These are phyloP conservation scores for Ceraclea dissimilis DNA, from an alignment of 2,888 invertebrate genomes.

Conservation along the genomic window DNA sequence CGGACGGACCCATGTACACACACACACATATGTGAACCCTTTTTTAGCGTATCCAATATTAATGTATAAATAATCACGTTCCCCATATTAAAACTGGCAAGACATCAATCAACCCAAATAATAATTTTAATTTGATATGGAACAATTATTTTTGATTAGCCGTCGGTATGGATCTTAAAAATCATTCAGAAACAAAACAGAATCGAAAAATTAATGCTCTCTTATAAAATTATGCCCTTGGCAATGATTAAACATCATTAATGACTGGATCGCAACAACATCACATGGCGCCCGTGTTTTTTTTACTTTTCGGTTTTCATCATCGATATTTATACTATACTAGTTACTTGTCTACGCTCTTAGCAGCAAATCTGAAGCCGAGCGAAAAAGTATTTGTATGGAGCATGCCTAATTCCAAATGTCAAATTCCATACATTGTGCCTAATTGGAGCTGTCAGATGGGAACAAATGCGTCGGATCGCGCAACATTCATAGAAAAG, in stretches of 20 bases:
- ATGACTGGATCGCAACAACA: constrained; percentile 3
- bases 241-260: constrained; percentile 21
- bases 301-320: too few relatives aligned
- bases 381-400: too few relatives aligned
- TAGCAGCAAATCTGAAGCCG: too few relatives aligned
- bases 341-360: too few relatives aligned
- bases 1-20: too few relatives aligned
- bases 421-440: too few relatives aligned
- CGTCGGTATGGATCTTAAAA: constrained; percentile 5
- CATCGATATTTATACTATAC: too few relatives aligned
- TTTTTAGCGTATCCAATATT: background rate
- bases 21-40: background rate
- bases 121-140: constrained; percentile 5
- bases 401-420: too few relatives aligned
- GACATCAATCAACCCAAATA: constrained; percentile 2
- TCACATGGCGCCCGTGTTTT: background rate
- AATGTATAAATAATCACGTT: constrained; percentile 1
- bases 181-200: constrained; percentile 2
- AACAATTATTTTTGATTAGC: constrained; percentile 4
- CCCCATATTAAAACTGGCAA: background rate
- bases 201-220: background rate
- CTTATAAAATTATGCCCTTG: constrained; percentile 7
- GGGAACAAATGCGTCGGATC: too few relatives aligned
- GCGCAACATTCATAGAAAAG: too few relatives aligned
- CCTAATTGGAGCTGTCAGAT: too few relatives aligned